These are phyloP conservation scores for Pyrocoelia pectoralis DNA, from an alignment of 2,888 invertebrate genomes.

Conservation along the genomic window DNA sequence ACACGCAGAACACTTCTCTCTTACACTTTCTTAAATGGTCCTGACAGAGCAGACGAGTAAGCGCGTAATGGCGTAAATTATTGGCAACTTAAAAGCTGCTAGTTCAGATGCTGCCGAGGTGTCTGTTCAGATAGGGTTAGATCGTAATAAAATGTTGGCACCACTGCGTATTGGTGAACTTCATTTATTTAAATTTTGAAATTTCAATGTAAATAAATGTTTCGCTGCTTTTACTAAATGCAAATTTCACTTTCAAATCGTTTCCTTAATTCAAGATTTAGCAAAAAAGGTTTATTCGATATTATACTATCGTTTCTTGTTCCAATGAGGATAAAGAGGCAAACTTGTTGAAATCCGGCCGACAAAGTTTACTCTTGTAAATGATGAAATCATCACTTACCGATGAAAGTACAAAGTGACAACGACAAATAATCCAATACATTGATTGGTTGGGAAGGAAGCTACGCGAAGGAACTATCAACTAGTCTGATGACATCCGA, in stretches of 20 bases:
- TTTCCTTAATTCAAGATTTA: slow-evolving; percentile 18
- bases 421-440: slow-evolving; percentile 38
- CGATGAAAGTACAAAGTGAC: slow-evolving; percentile 25
- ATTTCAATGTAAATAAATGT: slow-evolving; percentile 56
- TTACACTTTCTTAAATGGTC: slow-evolving; percentile 16
- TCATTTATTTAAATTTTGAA: slow-evolving; percentile 55
- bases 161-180: slow-evolving; percentile 49
- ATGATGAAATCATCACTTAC: slow-evolving; percentile 25
- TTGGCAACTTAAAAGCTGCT: slow-evolving; percentile 35
- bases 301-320: not conserved
- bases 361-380: too few relatives aligned
- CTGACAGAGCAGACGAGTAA: slow-evolving; percentile 29
- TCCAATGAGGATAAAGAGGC: not conserved
- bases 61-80: slow-evolving; percentile 26
- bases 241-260: slow-evolving; percentile 35
- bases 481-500: slow-evolving; percentile 50
- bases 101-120: slow-evolving; percentile 52
- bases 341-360: too few relatives aligned
- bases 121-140: slow-evolving; percentile 53
- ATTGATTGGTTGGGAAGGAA: slow-evolving; percentile 38
- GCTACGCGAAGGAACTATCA: slow-evolving; percentile 47
- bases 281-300: slow-evolving; percentile 3
- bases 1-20: slow-evolving; percentile 42
- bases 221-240: slow-evolving; percentile 34
- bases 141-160: slow-evolving; percentile 54